Conservation (phyloP, 2,888 invertebrate species). For the Notodonta ziczac region DNA sequence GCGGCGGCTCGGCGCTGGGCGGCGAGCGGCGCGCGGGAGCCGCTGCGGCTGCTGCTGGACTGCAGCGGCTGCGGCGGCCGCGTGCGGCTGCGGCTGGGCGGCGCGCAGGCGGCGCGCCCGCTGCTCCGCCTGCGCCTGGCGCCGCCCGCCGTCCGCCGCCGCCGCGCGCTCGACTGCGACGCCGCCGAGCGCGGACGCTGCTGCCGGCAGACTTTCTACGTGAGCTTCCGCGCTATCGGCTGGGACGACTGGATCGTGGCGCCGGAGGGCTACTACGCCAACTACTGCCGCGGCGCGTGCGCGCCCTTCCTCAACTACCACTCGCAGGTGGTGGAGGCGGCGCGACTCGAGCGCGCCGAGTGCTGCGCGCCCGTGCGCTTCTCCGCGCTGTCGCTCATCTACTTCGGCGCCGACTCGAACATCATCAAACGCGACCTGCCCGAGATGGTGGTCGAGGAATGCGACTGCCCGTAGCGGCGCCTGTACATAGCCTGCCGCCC, state of each 20-base stretch:
- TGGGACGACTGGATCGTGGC: slow-evolving; percentile 98
- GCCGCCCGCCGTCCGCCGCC: slow-evolving; percentile 88
- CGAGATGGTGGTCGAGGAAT: slow-evolving; percentile 98
- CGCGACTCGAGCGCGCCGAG: slow-evolving; percentile 93
- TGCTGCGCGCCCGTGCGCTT: slow-evolving; percentile 97
- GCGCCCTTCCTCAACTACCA: slow-evolving; percentile 94
- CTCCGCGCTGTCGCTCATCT: slow-evolving; percentile 96
- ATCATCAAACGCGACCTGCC: slow-evolving; percentile 97
- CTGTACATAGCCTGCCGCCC: slow-evolving; percentile 64
- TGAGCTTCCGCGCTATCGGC: slow-evolving; percentile 94
- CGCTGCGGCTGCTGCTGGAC: slow-evolving; percentile 91
- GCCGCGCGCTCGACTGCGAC: slow-evolving; percentile 93
- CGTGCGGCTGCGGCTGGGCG: slow-evolving; percentile 87
- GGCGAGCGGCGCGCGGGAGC: slow-evolving; percentile 76
- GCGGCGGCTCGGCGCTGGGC: slow-evolving; percentile 90
- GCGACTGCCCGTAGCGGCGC: slow-evolving; percentile 92
- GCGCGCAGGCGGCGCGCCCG: slow-evolving; percentile 88
- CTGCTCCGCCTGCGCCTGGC: slow-evolving; percentile 92
- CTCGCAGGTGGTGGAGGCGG: slow-evolving; percentile 96
- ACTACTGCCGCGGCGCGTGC: slow-evolving; percentile 96
- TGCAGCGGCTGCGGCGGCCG: slow-evolving; percentile 92
- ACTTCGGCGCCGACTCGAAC: slow-evolving; percentile 94
- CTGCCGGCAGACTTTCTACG: slow-evolving; percentile 96
- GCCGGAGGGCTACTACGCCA: slow-evolving; percentile 95
- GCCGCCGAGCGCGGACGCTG: slow-evolving; percentile 84